Evolutionary conservation across 2,113 vertebrate genomes (phyloP), one percentile per base, ranked within the genome.

Genomic region (Amazona guildingii): DNA sequence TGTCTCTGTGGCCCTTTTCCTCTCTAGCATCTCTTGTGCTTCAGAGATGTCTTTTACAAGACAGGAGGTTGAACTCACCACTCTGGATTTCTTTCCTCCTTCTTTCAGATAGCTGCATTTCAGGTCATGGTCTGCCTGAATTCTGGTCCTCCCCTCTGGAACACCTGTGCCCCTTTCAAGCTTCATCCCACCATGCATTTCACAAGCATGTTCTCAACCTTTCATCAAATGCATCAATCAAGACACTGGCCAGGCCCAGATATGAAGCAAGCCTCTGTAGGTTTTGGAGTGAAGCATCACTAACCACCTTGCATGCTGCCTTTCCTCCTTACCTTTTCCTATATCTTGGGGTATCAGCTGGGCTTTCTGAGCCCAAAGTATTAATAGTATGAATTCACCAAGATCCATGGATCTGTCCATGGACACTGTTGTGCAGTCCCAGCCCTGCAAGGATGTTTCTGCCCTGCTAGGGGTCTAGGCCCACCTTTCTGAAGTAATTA

Each of bases 161-260:
- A 46, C 28, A 13, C 10, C 69, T 7, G 0, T 2, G 1, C 0
- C 33, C 12, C 24, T 88, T 83, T 49, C 2, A 6, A 54, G 21
- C 9, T 62, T 73, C 44, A 44, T 66, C 18, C 18, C 17, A 41
- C 7, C 14, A 12, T 7, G 2, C 27, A 35, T 79, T 92, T 90
- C 70, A 35, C 41, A 77, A 62, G 24, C 24, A 57, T 1, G 0
- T 46, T 77, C 23, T 81, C 2, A 7, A 23, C 13, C 8, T 35
- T 78, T 55, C 59, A 41, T 46, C 2, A 2, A 70, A 74, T 37
- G 18, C 20, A 28, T 48, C 7, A 6, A 7, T 24, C 20, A 67
- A 72, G 57, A 31, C 0, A 0, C 29, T 87, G 87, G 31, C 18
- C 61, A 78, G 63, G 61, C 17, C 20, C 17, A 43, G 68, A 59